Percentiles rank a stretch among this genome's conserved stretches.
Evolutionary conservation across 2,113 vertebrate genomes (phyloP).

Genomic region (Herpetotheres cachinnans): DNA sequence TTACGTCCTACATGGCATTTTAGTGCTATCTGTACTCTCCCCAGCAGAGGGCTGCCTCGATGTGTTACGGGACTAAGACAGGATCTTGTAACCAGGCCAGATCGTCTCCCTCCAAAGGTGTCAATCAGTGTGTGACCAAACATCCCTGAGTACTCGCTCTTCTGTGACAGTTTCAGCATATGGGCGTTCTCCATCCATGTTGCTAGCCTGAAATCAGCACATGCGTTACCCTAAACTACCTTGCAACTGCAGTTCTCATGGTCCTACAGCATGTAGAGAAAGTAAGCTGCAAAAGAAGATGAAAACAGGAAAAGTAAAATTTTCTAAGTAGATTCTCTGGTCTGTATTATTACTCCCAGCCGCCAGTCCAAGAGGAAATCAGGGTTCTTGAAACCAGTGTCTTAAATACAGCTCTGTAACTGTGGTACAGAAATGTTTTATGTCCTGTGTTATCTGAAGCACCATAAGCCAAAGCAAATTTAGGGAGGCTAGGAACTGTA

Average conservation of each 20-base stretch:
- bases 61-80: too few relatives aligned
- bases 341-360: background rate
- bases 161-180: background rate
- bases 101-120: rapidly evolving
- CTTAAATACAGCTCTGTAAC: background rate
- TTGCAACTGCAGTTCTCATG: background rate
- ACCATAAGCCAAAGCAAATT: background rate
- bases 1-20: background rate
- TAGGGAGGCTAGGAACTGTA: background rate
- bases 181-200: background rate
- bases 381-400: background rate
- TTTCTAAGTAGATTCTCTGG: background rate
- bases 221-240: background rate
- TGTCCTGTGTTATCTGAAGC: background rate
- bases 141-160: background rate
- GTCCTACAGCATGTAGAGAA: background rate
- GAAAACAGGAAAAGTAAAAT: background rate
- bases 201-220: background rate
- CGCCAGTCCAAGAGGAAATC: background rate
- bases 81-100: background rate
- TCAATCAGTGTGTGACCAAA: background rate
- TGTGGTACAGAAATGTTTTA: background rate
- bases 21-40: background rate
- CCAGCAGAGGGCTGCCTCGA: background rate
- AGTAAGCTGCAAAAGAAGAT: background rate